A percentile compares a stretch with the other conserved stretches of the same genome.
Conservation (phyloP, 2,888 invertebrate genomes). For the Trisateles emortualis region DNA sequence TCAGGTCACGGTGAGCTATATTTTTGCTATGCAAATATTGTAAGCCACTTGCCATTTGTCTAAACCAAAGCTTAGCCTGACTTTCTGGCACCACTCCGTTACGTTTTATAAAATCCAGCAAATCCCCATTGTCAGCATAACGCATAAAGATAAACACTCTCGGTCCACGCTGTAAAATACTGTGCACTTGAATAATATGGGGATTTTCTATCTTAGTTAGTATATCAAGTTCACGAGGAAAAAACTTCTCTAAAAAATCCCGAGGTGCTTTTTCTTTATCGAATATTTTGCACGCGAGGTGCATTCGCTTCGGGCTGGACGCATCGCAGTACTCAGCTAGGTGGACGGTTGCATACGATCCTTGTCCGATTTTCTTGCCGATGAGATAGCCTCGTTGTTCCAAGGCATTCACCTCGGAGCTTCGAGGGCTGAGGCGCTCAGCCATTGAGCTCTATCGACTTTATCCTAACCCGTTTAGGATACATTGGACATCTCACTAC, state of each 20-base stretch:
- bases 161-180: conserved; percentile 93
- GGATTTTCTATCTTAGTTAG: conserved; percentile 96
- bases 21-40: conserved; percentile 94
- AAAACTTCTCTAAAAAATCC: conserved; percentile 97
- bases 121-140: conserved; percentile 96
- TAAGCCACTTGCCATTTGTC: conserved; percentile 94
- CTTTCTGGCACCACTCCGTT: conserved; percentile 92
- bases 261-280: conserved; percentile 95
- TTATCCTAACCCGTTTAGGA: conserved; percentile 86
- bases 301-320: conserved; percentile 90
- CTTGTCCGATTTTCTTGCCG: conserved; percentile 96
- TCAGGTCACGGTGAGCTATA: conserved; percentile 96
- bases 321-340: conserved; percentile 93
- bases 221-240: conserved; percentile 97
- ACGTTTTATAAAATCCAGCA: conserved; percentile 93
- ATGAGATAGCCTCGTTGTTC: conserved; percentile 94
- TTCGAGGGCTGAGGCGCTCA: conserved; percentile 91
- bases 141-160: conserved; percentile 97
- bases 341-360: conserved; percentile 96
- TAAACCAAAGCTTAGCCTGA: conserved; percentile 94
- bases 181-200: conserved; percentile 96
- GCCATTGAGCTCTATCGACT: conserved; percentile 88
- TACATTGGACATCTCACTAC: conserved; percentile 86
- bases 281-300: conserved; percentile 96
- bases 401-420: conserved; percentile 94